A percentile compares a stretch with the other conserved stretches of the same genome.
phyloP scores from a whole-genome alignment of 2,113 vertebrate species.

The Cebus imitator region DNA sequence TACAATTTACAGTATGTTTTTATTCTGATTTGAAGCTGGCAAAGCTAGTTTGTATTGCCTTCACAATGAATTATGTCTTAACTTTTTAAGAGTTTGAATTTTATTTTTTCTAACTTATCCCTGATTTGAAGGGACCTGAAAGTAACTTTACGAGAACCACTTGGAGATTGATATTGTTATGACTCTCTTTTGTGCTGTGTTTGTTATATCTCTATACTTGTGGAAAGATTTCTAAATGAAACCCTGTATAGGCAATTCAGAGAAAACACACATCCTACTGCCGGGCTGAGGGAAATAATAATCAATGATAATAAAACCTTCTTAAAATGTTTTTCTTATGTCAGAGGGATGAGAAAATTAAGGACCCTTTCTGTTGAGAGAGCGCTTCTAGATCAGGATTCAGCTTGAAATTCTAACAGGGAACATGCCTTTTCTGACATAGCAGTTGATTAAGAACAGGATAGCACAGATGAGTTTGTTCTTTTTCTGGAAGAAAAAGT shows the following conservation, averaged over 20 bases:
- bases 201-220: neutral
- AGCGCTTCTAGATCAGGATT: neutral
- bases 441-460: neutral
- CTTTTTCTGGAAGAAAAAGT: neutral
- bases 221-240: constrained; percentile 44
- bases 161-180: neutral
- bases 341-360: neutral
- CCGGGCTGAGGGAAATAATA: constrained; percentile 2
- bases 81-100: neutral
- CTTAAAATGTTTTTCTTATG: constrained; percentile 5
- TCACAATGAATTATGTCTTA: neutral
- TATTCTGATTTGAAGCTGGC: neutral
- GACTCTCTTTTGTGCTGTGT: neutral
- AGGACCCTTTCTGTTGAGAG: neutral
- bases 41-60: neutral
- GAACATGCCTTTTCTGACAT: neutral
- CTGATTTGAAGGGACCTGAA: neutral
- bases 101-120: neutral
- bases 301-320: constrained; percentile 42
- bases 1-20: neutral
- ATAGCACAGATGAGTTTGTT: neutral
- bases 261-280: constrained; percentile 4
- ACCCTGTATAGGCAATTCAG: neutral
- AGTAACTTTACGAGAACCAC: neutral
- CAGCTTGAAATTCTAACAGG: neutral